Base-by-base conservation (phyloP, 2,797 vertebrate species). In the Hyperoplus lanceolatus region DNA sequence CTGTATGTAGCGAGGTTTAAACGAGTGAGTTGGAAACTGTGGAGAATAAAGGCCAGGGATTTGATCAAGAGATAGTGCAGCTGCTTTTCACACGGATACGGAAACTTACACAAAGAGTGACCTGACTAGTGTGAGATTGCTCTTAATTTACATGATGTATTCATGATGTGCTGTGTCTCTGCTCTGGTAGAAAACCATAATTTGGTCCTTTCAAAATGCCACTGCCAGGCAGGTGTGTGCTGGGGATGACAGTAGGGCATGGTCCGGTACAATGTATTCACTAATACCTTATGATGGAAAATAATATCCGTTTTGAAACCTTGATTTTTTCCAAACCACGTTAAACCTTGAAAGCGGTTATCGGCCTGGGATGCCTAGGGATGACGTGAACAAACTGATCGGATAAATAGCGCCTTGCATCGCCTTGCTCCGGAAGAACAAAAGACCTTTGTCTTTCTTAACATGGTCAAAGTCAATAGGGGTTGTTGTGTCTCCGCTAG, bases 401-500 rank as follows among this genome's bases (percentile, higher is more conserved):
- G 65, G 70, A 84, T 80, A 39, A 78, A 72, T 74, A 12, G 65
- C 58, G 65, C 58, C 57, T 56, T n/a, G 73, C 55, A 39, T 76
- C 49, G 39, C 60, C 18, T 21, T 51, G 61, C 81, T 75, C 67
- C 9, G 1, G 59, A 69, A 70, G 61, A 91, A 90, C 90, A 89
- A 79, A 77, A 78, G 64, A 75, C 39, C 89, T 88, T 41, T 91
- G 81, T 90, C 75, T 89, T 71, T 58, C 61, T 36, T 29, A 29
- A 21, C 58, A 38, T 58, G 50, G 70, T 75, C 78, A 77, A 77
- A 84, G 70, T 90, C 84, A 87, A 81, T 16, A 61, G 78, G 3
- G 62, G 77, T 60, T 83, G 83, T 84, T 80, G 86, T 89, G 77
- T 90, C 41, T 67, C 4, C 15, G 29, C 29, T 46, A 3, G 61